Conservation (phyloP, 2,888 invertebrate genomes). For the Bombyx huttoni region DNA sequence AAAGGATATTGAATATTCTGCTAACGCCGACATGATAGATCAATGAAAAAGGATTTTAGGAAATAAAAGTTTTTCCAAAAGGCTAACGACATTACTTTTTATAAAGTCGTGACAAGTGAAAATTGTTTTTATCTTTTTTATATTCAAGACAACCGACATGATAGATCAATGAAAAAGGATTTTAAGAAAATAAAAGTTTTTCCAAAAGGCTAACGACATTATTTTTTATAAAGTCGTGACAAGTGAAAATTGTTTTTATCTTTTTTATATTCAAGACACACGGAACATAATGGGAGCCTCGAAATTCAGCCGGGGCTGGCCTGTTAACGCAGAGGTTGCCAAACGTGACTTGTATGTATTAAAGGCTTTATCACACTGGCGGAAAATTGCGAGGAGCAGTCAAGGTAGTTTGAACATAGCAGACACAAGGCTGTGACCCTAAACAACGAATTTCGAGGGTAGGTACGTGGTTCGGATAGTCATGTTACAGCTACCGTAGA, state of each 20-base stretch:
- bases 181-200: background rate
- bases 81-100: constrained; percentile 2
- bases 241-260: constrained; percentile 22
- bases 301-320: constrained; percentile 21
- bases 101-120: constrained; percentile 10
- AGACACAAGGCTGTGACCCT: background rate
- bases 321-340: constrained; percentile 22
- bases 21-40: too few species aligned
- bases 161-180: too few species aligned
- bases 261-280: constrained; percentile 30
- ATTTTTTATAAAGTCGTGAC: constrained; percentile 8
- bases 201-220: background rate
- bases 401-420: background rate
- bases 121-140: constrained; percentile 27
- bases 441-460: background rate
- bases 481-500: background rate
- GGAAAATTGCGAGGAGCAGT: background rate
- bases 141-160: constrained; percentile 31
- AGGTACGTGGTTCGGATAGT: background rate
- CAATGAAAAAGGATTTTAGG: background rate
- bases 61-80: background rate
- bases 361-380: background rate
- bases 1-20: too few species aligned
- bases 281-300: constrained; percentile 27
- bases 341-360: constrained; percentile 33